Evolutionary conservation across 1,140 invertebrate species (phyloP).

Genomic region (Hesperophylax magnus): DNA sequence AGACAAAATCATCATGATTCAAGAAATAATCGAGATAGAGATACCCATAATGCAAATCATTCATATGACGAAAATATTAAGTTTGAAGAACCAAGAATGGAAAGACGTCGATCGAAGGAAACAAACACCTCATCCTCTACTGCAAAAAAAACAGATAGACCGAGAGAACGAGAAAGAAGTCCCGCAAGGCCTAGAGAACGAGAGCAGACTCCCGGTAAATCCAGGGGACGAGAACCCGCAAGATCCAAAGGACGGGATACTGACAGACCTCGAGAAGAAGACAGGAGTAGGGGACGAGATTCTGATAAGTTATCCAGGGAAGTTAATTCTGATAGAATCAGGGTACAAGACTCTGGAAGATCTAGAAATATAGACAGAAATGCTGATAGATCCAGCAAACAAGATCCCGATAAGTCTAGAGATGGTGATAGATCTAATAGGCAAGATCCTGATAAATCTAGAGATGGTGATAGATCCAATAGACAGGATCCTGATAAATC

Average conservation of each 20-base stretch:
- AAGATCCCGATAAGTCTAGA: too few species aligned
- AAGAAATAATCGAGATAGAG: not conserved
- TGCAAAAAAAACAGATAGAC: constrained; percentile 18
- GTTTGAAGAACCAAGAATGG: not conserved
- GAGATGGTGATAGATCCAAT: too few species aligned
- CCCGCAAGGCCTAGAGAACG: not conserved
- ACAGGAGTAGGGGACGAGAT: not conserved
- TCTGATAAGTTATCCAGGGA: not conserved
- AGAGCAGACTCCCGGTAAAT: not conserved
- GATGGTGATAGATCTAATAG: too few species aligned
- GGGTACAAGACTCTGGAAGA: not conserved
- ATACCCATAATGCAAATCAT: not conserved
- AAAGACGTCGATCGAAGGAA: constrained; percentile 19
- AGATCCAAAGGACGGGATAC: too few species aligned
- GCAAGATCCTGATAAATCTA: too few species aligned
- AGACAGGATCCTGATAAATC: too few species aligned
- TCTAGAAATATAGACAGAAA: constrained; percentile 1
- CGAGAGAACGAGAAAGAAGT: constrained; percentile 2
- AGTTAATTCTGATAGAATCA: constrained; percentile 14
- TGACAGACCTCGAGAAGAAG: not conserved
- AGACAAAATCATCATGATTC: constrained; percentile 12
- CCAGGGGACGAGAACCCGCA: too few species aligned
- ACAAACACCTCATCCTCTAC: constrained; percentile 1
- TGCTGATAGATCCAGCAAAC: not conserved
- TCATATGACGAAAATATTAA: constrained; percentile 34